phyloP scores from a whole-genome alignment of 2,888 invertebrate species.

The Hydrotaea cyrtoneurina region DNA sequence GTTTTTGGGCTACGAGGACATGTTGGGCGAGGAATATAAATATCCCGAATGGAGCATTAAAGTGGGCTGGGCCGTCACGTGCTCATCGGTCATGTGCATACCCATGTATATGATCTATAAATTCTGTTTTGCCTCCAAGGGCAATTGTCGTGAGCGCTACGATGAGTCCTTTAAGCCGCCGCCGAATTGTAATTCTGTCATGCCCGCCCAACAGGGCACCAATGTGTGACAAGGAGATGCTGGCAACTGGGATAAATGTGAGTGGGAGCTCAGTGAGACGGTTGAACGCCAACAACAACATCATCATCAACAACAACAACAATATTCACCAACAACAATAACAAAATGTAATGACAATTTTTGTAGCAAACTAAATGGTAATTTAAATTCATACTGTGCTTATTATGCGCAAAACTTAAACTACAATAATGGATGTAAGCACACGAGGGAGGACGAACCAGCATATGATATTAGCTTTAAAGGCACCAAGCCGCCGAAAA shows the following conservation, averaged over 20 bases:
- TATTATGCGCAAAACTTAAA: constrained; percentile 75
- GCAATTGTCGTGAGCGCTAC: constrained; percentile 78
- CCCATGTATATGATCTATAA: constrained; percentile 92
- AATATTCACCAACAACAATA: constrained; percentile 63
- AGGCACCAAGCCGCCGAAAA: constrained; percentile 25
- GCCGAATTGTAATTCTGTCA: constrained; percentile 75
- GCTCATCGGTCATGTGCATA: constrained; percentile 92
- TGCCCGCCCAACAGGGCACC: constrained; percentile 80
- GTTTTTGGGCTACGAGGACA: constrained; percentile 89
- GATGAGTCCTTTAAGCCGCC: constrained; percentile 77
- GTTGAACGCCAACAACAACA: constrained; percentile 45
- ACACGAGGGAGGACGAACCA: constrained; percentile 35
- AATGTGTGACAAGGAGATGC: constrained; percentile 79
- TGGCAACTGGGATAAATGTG: constrained; percentile 15
- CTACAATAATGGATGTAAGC: constrained; percentile 38
- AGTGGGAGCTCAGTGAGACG: constrained; percentile 48
- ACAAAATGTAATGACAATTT: constrained; percentile 49
- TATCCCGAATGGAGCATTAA: constrained; percentile 92
- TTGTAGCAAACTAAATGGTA: constrained; percentile 53
- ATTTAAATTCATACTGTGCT: constrained; percentile 74
- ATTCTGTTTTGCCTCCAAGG: constrained; percentile 85
- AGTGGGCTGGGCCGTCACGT: constrained; percentile 91
- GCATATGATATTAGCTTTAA: constrained; percentile 61
- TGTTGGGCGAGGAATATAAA: constrained; percentile 87
- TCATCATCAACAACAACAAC: constrained; percentile 70